Base-by-base conservation (phyloP, 2,888 invertebrate species). In the Oxytorus armatus region DNA sequence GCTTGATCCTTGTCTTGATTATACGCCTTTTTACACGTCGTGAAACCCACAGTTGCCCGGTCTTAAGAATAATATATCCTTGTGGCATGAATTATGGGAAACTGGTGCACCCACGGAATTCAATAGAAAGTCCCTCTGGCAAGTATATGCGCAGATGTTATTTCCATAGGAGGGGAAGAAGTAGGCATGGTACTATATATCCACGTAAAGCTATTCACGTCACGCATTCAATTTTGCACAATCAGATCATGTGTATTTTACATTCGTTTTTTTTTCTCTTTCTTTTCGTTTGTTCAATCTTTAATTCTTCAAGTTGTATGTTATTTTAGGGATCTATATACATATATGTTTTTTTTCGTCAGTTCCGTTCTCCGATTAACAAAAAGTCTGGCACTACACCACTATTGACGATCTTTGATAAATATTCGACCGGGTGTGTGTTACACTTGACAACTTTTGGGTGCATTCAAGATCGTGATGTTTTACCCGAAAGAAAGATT, bases 71-170 rank as follows among this genome's bases (percentile, higher is more conserved):
- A 76, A 79, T 76, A 76, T 76, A 79, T 79, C 75, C 75, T 76
- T 76, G 44, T 55, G 72, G 53, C 65, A 79, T 72, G 79, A 79
- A 76, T 79, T 72, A 76, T 76, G 79, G 66, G 76, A 79, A 79
- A 79, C 79, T 79, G 72, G 79, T 72, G 66, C 79, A 79, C 76
- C 76, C 61, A 61, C 72, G 66, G 76, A 76, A 79, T 79, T 79
- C 79, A 76, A 79, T 79, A 72, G 76, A 76, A 76, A 72, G 59
- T 68, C 59, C 53, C 57, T 65, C 18, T 10, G 65, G 66, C 68
- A 51, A 79, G 75, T 75, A 75, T 65, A 70, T 53, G 66, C 79
- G 79, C 79, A 79, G 79, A 79, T 79, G 79, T 79, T 79, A 68
- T 76, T 79, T 72, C 79, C 66, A 79, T 72, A 68, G 70, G 66